A percentile compares a stretch with the other conserved stretches of the same genome.
Evolutionary conservation across 2,797 vertebrate species (phyloP).

Genomic region (Siniperca scherzeri): DNA sequence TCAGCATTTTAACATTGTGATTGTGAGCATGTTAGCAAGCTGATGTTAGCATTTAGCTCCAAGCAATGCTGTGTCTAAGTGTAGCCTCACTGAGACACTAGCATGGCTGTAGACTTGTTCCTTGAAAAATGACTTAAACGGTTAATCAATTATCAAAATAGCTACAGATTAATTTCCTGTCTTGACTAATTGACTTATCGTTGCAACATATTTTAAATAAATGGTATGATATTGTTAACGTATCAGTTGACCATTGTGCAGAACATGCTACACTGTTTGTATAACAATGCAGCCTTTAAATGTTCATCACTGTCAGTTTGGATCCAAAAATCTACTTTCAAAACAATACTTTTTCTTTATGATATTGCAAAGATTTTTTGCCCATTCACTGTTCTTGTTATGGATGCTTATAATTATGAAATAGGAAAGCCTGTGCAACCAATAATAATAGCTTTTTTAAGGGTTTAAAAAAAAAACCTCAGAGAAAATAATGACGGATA

Average conservation of each 20-base stretch:
- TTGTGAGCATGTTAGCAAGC: not conserved
- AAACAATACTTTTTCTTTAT: not conserved
- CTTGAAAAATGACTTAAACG: not conserved
- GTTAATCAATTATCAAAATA: not conserved
- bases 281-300: not conserved
- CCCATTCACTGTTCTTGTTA: not conserved
- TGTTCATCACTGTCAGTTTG: not conserved
- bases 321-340: not conserved
- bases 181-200: not conserved
- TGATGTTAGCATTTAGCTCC: not conserved
- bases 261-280: not conserved
- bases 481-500: conserved; percentile 35
- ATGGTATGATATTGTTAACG: not conserved
- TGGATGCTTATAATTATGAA: not conserved
- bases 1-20: not conserved
- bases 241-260: not conserved
- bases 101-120: not conserved
- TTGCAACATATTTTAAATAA: not conserved
- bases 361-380: not conserved
- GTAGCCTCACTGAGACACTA: too few relatives aligned
- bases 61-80: not conserved
- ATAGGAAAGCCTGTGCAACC: not conserved
- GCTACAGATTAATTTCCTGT: not conserved
- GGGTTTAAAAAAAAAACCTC: conserved; percentile 24
- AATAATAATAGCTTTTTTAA: not conserved